Conservation (phyloP, 2,113 vertebrate genomes). For the Sturnus vulgaris region DNA sequence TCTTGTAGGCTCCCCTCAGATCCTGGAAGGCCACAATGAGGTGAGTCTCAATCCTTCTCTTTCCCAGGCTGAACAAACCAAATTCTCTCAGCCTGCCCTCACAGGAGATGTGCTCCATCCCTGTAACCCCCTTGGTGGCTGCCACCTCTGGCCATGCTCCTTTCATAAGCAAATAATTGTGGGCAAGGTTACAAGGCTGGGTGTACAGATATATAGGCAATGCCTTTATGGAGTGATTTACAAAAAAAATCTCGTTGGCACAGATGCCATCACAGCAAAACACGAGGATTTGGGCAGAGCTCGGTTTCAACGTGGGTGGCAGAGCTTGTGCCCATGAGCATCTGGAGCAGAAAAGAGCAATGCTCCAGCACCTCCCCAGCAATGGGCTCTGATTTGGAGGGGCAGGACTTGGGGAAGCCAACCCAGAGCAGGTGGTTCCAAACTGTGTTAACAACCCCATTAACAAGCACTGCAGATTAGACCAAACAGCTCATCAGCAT, state of each 20-base stretch:
- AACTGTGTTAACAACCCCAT: neutral
- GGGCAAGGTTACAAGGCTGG: neutral
- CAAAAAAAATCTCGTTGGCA: fast-evolving
- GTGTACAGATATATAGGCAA: neutral
- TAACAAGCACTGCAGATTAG: constrained; percentile 21
- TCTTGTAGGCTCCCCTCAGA: neutral
- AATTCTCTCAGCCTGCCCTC: neutral
- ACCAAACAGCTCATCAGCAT: constrained; percentile 34
- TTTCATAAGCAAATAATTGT: neutral
- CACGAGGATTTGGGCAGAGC: neutral
- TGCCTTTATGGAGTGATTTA: neutral
- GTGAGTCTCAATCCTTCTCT: neutral
- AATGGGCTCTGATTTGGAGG: neutral
- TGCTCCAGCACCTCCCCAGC: neutral
- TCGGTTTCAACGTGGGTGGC: fast-evolving
- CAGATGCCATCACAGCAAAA: neutral
- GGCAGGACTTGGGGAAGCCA: neutral
- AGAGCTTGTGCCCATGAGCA: fast-evolving
- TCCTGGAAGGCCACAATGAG: neutral
- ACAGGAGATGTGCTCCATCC: neutral
- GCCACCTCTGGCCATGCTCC: neutral
- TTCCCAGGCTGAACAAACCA: neutral
- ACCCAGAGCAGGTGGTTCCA: neutral
- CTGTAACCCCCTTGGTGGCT: neutral
- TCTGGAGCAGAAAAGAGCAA: neutral